These are phyloP conservation scores for Pteronura brasiliensis DNA, from an alignment of 2,113 vertebrate species.

Conservation along the genomic window DNA sequence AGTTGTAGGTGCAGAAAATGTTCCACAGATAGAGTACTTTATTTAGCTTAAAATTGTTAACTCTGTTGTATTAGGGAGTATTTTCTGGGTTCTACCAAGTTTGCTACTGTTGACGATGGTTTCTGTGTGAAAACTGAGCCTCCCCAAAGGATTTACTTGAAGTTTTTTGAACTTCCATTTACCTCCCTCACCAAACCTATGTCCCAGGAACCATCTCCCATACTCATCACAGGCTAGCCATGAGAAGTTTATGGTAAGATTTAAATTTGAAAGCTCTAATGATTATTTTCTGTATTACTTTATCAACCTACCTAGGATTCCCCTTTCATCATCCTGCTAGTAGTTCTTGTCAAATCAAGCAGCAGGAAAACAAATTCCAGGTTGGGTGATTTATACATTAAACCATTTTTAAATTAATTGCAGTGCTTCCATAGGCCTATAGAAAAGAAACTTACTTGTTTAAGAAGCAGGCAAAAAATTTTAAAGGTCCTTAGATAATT, in stretches of 20 bases:
- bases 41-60: conserved; percentile 32
- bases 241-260: conserved; percentile 29
- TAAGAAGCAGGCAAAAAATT: background rate
- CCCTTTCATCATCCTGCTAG: background rate
- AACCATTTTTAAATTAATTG: conserved; percentile 28
- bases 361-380: conserved; percentile 14
- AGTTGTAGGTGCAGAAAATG: background rate
- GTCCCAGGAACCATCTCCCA: background rate
- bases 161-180: background rate
- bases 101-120: conserved; percentile 18
- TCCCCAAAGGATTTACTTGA: conserved; percentile 31
- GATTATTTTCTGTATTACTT: background rate
- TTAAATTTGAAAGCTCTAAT: conserved; percentile 37
- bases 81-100: conserved; percentile 16
- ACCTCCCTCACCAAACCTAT: conserved; percentile 12
- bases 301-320: background rate
- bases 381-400: background rate
- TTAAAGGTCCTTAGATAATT: background rate
- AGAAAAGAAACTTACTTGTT: background rate
- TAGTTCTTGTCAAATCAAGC: conserved; percentile 23
- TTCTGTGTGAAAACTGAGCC: conserved; percentile 5
- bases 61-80: background rate
- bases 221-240: conserved; percentile 7
- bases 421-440: background rate
- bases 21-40: background rate